Conservation (phyloP, 2,888 invertebrate genomes). For the Cataglyphis cursor region DNA sequence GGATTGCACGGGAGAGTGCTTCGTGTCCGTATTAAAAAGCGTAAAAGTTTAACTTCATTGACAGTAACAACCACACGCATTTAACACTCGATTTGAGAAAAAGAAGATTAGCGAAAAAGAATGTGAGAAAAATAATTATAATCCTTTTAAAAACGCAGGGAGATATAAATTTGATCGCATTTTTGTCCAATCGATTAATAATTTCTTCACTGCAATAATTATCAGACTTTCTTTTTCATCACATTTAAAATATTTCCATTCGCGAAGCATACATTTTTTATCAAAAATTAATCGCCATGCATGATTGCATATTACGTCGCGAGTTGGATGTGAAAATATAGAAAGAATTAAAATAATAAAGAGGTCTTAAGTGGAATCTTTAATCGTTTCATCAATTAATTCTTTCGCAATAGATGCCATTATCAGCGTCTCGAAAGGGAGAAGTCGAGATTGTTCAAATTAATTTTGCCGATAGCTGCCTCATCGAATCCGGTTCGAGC, state of each 20-base stretch:
- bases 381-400: neutral
- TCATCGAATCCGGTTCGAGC: constrained; percentile 75
- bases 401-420: neutral
- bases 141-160: constrained; percentile 28
- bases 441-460: constrained; percentile 11
- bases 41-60: constrained; percentile 64
- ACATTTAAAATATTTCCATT: constrained; percentile 7
- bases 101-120: neutral
- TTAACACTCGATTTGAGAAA: constrained; percentile 43
- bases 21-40: constrained; percentile 62
- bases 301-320: neutral
- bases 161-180: constrained; percentile 19
- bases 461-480: constrained; percentile 47
- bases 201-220: neutral
- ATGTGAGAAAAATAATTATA: constrained; percentile 36
- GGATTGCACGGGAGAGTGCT: constrained; percentile 66
- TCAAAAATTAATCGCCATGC: constrained; percentile 17
- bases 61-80: constrained; percentile 40
- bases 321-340: neutral
- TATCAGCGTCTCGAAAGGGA: neutral
- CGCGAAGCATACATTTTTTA: neutral
- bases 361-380: neutral
- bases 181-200: neutral
- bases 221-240: neutral
- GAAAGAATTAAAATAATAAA: constrained; percentile 24